phyloP scores from a whole-genome alignment of 2,113 vertebrate species.

The Anoplopoma fimbria region DNA sequence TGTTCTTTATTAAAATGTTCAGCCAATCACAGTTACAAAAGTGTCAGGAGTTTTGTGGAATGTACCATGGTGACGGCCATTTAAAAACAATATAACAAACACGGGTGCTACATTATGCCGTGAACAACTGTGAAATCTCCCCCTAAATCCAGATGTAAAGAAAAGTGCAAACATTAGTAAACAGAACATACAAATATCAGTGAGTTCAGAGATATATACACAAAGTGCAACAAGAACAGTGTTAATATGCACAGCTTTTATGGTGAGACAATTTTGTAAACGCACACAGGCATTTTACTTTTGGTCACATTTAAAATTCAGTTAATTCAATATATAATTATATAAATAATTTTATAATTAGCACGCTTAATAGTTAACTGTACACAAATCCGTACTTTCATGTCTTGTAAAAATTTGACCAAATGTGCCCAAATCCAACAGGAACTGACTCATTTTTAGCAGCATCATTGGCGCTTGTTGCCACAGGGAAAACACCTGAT shows the following conservation, averaged over 20 bases:
- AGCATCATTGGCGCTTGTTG: constrained; percentile 66
- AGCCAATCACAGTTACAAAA: constrained; percentile 62
- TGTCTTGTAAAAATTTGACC: constrained; percentile 49
- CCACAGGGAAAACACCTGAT: constrained; percentile 52
- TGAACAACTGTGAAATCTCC: constrained; percentile 26
- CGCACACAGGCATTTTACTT: constrained; percentile 59
- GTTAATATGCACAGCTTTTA: constrained; percentile 33
- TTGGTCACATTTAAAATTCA: constrained; percentile 62
- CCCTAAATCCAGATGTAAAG: constrained; percentile 9
- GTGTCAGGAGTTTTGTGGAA: constrained; percentile 30
- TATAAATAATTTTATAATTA: constrained; percentile 20
- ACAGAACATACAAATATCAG: constrained; percentile 32
- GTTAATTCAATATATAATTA: constrained; percentile 53
- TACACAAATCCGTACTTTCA: constrained; percentile 44
- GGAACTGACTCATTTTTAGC: constrained; percentile 62
- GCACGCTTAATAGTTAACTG: constrained; percentile 49
- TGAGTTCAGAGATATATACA: constrained; percentile 43
- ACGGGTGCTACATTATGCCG: constrained; percentile 52
- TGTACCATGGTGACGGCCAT: constrained; percentile 12
- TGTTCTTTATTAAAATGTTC: constrained; percentile 61
- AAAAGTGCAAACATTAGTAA: constrained; percentile 63
- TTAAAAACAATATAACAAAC: constrained; percentile 45
- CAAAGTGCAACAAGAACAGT: constrained; percentile 69
- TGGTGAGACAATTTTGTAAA: constrained; percentile 56
- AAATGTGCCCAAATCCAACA: constrained; percentile 54